Percentiles rank a stretch among this genome's conserved stretches.
phyloP scores from a whole-genome alignment of 2,113 vertebrate species.

The Corythaeola cristata region DNA sequence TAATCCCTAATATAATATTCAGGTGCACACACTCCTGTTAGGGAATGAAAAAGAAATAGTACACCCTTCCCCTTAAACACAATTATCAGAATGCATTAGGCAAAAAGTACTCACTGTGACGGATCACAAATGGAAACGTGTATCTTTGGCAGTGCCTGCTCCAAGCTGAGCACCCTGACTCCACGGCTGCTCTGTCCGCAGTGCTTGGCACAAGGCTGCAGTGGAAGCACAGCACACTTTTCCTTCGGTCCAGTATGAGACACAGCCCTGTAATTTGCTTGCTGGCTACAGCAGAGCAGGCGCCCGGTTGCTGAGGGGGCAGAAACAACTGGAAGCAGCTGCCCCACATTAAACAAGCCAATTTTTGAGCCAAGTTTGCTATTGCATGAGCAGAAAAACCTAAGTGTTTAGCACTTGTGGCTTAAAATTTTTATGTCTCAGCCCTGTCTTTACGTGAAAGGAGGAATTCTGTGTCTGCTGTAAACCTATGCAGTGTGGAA shows the following conservation, averaged over 20 bases:
- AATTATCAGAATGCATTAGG: too few relatives aligned
- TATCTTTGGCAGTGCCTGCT: not conserved
- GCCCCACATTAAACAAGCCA: not conserved
- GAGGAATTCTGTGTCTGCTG: not conserved
- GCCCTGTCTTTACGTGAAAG: not conserved
- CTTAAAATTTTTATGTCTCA: not conserved
- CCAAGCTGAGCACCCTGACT: not conserved
- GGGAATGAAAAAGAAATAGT: not conserved
- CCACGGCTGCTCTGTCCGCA: rapidly evolving
- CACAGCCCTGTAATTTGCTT: not conserved
- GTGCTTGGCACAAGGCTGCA: not conserved
- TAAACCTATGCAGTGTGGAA: not conserved
- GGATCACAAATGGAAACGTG: too few relatives aligned
- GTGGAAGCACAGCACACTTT: not conserved
- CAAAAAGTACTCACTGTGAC: not conserved
- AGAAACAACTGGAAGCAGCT: not conserved
- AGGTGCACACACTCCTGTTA: not conserved
- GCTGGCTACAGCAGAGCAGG: not conserved
- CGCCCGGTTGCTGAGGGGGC: too few relatives aligned
- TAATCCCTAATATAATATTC: not conserved
- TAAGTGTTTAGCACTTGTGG: not conserved
- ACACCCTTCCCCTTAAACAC: not conserved
- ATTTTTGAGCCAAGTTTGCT: not conserved
- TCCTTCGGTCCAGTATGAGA: rapidly evolving
- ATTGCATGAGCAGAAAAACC: not conserved